These are phyloP conservation scores for Ptilodon capucinus DNA, from an alignment of 2,888 invertebrate genomes.

Conservation along the genomic window DNA sequence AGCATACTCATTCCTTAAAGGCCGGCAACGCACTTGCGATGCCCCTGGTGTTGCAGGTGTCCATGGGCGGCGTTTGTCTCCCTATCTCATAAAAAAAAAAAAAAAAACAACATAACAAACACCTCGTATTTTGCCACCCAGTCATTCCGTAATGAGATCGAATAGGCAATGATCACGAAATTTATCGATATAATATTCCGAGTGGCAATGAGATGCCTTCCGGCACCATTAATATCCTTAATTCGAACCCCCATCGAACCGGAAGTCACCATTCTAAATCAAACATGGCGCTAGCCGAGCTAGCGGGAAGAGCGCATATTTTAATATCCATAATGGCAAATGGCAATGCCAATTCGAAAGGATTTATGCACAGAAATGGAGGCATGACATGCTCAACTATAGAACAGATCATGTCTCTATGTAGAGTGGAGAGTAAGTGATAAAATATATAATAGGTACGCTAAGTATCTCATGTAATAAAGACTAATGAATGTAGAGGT, in stretches of 20 bases:
- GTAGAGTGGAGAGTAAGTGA: constrained; percentile 11
- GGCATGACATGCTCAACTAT: neutral
- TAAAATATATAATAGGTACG: too few species aligned
- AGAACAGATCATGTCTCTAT: constrained; percentile 14
- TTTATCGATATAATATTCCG: constrained; percentile 67
- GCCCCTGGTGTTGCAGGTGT: too few species aligned
- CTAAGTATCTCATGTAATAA: too few species aligned
- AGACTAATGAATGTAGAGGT: too few species aligned
- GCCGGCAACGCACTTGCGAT: too few species aligned
- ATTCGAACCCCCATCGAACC: constrained; percentile 60
- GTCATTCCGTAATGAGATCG: constrained; percentile 31
- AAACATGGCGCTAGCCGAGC: constrained; percentile 65
- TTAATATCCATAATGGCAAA: constrained; percentile 60
- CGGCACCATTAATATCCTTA: constrained; percentile 60
- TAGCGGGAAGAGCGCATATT: constrained; percentile 63
- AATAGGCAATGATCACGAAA: constrained; percentile 44
- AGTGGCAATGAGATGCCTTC: constrained; percentile 56
- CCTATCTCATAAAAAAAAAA: too few species aligned
- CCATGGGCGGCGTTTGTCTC: too few species aligned
- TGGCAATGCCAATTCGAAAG: constrained; percentile 39
- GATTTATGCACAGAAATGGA: constrained; percentile 35
- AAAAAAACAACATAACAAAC: constrained; percentile 4
- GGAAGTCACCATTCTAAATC: constrained; percentile 79
- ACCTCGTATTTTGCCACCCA: neutral
- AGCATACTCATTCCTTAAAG: too few species aligned